A percentile compares a stretch with the other conserved stretches of the same genome.
These are phyloP conservation scores for Tenthredo scrophulariae DNA, from an alignment of 2,888 invertebrate genomes.

Conservation along the genomic window DNA sequence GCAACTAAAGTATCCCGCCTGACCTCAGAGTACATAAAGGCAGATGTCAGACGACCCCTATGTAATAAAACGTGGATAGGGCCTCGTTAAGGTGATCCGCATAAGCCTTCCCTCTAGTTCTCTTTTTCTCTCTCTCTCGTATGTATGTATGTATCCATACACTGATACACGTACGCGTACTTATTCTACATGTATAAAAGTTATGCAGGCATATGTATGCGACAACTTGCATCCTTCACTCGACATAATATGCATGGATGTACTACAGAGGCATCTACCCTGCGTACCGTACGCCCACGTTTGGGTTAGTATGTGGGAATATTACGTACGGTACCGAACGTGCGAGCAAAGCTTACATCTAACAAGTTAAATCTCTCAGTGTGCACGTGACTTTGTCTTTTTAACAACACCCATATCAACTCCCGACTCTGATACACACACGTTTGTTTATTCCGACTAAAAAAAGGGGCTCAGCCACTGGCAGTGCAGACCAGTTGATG, in stretches of 20 bases:
- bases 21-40: conserved; percentile 52
- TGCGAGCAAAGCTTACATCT: conserved; percentile 2
- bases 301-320: background rate
- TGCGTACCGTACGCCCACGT: background rate
- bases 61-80: conserved; percentile 50
- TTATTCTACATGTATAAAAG: background rate
- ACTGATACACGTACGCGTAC: background rate
- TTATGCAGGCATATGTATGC: background rate
- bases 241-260: background rate
- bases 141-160: background rate
- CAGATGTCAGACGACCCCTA: conserved; percentile 52
- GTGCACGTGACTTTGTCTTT: conserved; percentile 50
- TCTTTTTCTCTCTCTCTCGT: conserved; percentile 45
- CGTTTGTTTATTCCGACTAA: conserved; percentile 26
- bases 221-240: background rate
- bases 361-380: conserved; percentile 41
- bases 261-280: background rate
- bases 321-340: conserved; percentile 18
- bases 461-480: background rate
- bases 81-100: conserved; percentile 53
- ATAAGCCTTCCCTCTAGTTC: conserved; percentile 50
- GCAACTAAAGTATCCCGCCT: conserved; percentile 34
- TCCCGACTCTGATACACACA: conserved; percentile 19
- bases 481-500: conserved; percentile 24
- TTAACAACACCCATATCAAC: conserved; percentile 35